phyloP scores from a whole-genome alignment of 2,797 vertebrate genomes.

The Esox masquinongy region DNA sequence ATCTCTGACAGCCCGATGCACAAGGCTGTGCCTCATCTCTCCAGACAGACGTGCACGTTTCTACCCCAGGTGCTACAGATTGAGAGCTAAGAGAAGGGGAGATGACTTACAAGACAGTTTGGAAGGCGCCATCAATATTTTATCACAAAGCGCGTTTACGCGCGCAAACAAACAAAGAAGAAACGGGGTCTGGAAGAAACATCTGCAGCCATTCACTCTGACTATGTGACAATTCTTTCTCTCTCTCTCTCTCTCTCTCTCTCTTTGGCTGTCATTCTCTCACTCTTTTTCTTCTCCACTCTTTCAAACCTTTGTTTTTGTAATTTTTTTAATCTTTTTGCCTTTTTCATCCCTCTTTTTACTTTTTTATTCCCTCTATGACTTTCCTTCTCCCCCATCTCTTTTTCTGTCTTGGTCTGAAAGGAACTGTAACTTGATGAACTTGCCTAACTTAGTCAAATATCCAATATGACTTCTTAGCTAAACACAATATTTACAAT shows the following conservation, averaged over 20 bases:
- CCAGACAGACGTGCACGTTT: constrained; percentile 46
- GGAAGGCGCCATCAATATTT: constrained; percentile 56
- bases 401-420: background rate
- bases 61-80: constrained; percentile 60
- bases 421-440: background rate
- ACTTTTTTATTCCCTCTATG: constrained; percentile 12
- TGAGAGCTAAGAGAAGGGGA: constrained; percentile 51
- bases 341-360: constrained; percentile 18
- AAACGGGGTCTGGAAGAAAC: constrained; percentile 41
- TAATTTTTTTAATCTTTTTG: constrained; percentile 15
- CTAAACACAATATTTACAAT: constrained; percentile 5
- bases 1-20: constrained; percentile 45
- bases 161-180: constrained; percentile 49
- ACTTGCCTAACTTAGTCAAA: background rate
- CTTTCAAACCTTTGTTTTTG: constrained; percentile 8
- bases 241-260: constrained; percentile 6
- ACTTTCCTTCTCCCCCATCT: constrained; percentile 17
- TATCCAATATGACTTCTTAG: background rate
- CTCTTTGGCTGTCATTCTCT: background rate
- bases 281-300: background rate
- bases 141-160: constrained; percentile 56
- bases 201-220: constrained; percentile 42
- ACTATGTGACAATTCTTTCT: constrained; percentile 15
- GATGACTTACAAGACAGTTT: constrained; percentile 58
- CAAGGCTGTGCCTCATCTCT: constrained; percentile 47